Evolutionary conservation across 1,140 invertebrate genomes (phyloP).

Genomic region (Rhopalosiphum padi): DNA sequence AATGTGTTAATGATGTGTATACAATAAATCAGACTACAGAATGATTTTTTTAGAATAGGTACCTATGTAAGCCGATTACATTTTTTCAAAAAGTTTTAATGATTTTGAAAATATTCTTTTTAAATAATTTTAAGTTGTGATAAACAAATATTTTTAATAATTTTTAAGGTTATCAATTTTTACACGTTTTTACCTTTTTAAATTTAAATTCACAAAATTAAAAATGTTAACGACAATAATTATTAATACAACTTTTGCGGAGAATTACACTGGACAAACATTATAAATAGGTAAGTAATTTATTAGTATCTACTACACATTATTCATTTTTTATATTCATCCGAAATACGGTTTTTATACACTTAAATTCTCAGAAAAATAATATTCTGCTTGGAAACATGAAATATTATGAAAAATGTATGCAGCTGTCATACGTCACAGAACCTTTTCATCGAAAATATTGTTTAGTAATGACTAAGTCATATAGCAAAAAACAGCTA

Average conservation of each 20-base stretch:
- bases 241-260: neutral
- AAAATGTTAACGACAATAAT: neutral
- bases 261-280: neutral
- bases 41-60: neutral
- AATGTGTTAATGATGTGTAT: no score
- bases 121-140: neutral
- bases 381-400: no score
- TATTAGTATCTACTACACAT: neutral
- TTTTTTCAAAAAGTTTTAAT: neutral
- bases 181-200: neutral
- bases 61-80: neutral
- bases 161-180: neutral
- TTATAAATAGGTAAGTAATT: no score
- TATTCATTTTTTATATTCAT: neutral
- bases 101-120: neutral
- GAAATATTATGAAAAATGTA: no score
- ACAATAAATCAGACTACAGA: neutral
- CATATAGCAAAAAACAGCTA: neutral
- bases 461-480: no score
- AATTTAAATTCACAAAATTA: neutral
- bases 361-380: no score
- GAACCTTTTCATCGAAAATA: no score
- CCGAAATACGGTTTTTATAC: neutral
- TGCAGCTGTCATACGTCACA: no score
- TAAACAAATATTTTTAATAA: neutral